These are phyloP conservation scores for Teinopalpus imperialis DNA, from an alignment of 2,888 invertebrate species.

Conservation along the genomic window DNA sequence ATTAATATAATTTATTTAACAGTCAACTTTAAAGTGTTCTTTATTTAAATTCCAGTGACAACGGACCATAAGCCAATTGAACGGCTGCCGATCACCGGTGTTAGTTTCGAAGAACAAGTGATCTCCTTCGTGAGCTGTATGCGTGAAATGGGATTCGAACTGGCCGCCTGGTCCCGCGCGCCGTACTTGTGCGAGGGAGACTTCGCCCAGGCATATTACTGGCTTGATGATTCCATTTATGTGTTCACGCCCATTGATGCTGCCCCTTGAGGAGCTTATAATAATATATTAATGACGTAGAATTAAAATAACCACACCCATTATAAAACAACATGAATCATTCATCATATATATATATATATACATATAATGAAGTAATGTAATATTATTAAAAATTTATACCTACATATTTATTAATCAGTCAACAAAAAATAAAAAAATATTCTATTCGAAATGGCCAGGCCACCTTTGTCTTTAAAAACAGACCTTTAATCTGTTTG, in stretches of 20 bases:
- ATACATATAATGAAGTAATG: too few species aligned
- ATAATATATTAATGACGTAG: neutral
- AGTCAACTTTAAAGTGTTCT: too few species aligned
- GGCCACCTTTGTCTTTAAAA: too few species aligned
- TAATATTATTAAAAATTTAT: too few species aligned
- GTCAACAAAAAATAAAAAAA: too few species aligned
- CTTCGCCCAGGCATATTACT: slow-evolving; percentile 93
- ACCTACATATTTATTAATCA: too few species aligned
- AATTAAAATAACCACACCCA: too few species aligned
- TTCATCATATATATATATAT: too few species aligned
- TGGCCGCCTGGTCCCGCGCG: slow-evolving; percentile 93
- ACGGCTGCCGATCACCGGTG: slow-evolving; percentile 85
- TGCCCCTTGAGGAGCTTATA: slow-evolving; percentile 5
- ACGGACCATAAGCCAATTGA: slow-evolving; percentile 87
- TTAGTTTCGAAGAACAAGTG: slow-evolving; percentile 90
- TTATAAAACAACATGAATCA: too few species aligned
- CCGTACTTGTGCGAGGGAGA: slow-evolving; percentile 99
- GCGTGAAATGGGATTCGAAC: slow-evolving; percentile 87
- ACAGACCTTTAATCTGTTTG: too few species aligned
- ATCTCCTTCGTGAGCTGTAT: slow-evolving; percentile 84
- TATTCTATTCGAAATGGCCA: too few species aligned
- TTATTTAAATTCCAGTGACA: slow-evolving; percentile 77
- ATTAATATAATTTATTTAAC: too few species aligned
- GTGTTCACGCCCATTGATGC: slow-evolving; percentile 79
- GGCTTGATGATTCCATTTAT: slow-evolving; percentile 95